These are phyloP conservation scores for Temnothorax rugatulus DNA, from an alignment of 2,888 invertebrate genomes.

Conservation along the genomic window DNA sequence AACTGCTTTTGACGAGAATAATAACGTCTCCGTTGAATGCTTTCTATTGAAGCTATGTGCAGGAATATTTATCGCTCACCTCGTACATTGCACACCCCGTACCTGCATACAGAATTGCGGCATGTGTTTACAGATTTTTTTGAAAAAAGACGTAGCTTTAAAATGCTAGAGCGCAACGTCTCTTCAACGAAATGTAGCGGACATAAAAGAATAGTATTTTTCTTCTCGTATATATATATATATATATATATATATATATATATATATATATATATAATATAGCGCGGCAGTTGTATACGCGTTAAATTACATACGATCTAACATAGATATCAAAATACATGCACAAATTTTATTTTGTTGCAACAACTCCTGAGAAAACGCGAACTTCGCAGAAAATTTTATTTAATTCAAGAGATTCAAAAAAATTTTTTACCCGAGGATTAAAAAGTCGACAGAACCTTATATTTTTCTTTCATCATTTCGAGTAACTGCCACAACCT, in stretches of 20 bases:
- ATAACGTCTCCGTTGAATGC: neutral
- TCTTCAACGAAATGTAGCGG: constrained; percentile 33
- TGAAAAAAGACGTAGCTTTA: constrained; percentile 62
- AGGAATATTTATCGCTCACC: constrained; percentile 32
- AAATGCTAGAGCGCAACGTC: constrained; percentile 46
- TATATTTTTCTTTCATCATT: neutral
- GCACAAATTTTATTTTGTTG: neutral
- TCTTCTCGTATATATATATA: neutral
- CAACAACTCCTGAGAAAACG: neutral
- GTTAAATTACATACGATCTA: constrained; percentile 23
- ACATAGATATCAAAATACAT: constrained; percentile 7
- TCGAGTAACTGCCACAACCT: no score
- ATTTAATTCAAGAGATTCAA: neutral
- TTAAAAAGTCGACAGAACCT: neutral
- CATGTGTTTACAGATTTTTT: constrained; percentile 58
- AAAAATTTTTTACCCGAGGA: neutral
- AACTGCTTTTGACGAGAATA: neutral
- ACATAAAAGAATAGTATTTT: constrained; percentile 34
- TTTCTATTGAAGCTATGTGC: neutral
- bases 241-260: no score
- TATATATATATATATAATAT: no score
- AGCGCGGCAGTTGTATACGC: neutral
- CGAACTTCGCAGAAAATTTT: neutral
- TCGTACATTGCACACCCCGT: neutral
- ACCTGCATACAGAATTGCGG: constrained; percentile 38